Conservation (phyloP, 2,888 invertebrate genomes). For the Lochmaea crataegi region DNA sequence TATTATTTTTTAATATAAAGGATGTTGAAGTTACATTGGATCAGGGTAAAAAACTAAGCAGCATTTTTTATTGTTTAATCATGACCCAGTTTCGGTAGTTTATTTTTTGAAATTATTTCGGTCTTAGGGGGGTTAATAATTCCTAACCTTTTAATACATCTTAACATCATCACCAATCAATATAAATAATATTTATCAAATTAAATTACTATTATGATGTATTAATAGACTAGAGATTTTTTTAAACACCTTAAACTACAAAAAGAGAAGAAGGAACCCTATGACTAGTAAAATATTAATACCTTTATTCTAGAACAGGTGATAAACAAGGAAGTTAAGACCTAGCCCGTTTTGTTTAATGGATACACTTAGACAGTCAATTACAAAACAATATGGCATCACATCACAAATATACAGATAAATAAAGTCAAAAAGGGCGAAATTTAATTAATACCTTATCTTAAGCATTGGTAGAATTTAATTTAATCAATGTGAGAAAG, state of each 20-base stretch:
- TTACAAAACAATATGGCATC: conserved; percentile 41
- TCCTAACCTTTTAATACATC: neutral
- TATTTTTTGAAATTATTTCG: too few relatives aligned
- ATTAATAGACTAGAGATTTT: neutral
- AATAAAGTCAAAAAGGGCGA: conserved; percentile 1
- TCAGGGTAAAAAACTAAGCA: too few relatives aligned
- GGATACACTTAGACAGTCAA: conserved; percentile 31
- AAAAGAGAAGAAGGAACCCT: conserved; percentile 12
- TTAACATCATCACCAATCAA: neutral
- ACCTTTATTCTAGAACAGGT: conserved; percentile 18
- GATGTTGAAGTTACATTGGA: too few relatives aligned
- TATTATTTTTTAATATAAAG: too few relatives aligned
- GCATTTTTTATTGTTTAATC: too few relatives aligned
- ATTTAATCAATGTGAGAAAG: neutral
- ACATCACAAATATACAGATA: conserved; percentile 43
- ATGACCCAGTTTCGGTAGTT: too few relatives aligned
- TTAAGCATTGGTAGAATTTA: neutral
- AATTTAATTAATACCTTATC: neutral
- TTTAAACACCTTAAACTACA: neutral
- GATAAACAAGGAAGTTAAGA: conserved; percentile 11
- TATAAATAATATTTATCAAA: neutral
- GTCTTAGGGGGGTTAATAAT: too few relatives aligned
- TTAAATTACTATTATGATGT: neutral
- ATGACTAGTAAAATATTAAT: conserved; percentile 27
- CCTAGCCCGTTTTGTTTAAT: conserved; percentile 15